These are phyloP conservation scores for Phoeniculus purpureus DNA, from an alignment of 2,797 vertebrate genomes.

Conservation along the genomic window DNA sequence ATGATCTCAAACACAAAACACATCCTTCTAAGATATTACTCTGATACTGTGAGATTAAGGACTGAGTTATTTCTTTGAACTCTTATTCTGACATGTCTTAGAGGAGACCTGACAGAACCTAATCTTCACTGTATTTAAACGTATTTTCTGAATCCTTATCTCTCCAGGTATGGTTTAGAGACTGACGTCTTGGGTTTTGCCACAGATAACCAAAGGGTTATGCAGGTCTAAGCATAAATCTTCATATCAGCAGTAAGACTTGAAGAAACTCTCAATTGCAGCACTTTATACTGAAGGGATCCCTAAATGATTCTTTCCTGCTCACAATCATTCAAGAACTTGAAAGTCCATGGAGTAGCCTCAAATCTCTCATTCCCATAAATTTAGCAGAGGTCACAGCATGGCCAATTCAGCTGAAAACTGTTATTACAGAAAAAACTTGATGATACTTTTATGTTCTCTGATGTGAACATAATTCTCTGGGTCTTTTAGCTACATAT, in stretches of 20 bases:
- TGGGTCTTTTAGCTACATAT: conserved; percentile 62
- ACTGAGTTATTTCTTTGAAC: neutral
- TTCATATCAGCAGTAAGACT: conserved; percentile 16
- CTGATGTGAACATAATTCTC: conserved; percentile 75
- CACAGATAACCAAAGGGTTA: conserved; percentile 49
- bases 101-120: neutral
- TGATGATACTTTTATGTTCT: conserved; percentile 73
- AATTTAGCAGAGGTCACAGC: conserved; percentile 76
- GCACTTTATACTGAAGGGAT: conserved; percentile 65
- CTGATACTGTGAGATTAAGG: neutral
- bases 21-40: neutral
- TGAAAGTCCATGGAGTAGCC: conserved; percentile 65
- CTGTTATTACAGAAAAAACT: conserved; percentile 67
- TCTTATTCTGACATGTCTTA: neutral
- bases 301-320: conserved; percentile 70
- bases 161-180: neutral
- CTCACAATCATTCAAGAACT: conserved; percentile 69
- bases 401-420: conserved; percentile 72
- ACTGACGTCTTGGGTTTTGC: conserved; percentile 22
- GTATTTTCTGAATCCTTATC: conserved; percentile 28
- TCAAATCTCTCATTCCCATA: conserved; percentile 68
- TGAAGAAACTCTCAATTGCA: conserved; percentile 25
- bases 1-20: neutral
- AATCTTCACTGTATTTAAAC: neutral
- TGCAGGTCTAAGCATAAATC: conserved; percentile 27